Evolutionary conservation across 2,888 invertebrate species (phyloP).

Genomic region (Pseudeuparius sepicola): DNA sequence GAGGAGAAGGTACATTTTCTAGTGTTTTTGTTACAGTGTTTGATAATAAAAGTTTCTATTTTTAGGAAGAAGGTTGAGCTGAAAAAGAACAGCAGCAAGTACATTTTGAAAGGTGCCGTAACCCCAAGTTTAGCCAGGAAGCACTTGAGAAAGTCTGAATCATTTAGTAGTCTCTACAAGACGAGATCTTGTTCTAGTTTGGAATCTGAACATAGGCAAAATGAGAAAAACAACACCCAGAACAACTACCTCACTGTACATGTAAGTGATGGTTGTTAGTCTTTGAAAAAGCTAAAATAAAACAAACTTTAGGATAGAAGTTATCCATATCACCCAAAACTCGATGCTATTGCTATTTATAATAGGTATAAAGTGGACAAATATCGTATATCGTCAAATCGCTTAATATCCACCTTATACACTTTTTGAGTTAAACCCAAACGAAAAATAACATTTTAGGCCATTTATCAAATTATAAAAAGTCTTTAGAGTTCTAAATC

Average conservation of each 20-base stretch:
- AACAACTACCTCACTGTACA: conserved; percentile 70
- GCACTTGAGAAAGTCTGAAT: conserved; percentile 54
- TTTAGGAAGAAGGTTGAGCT: conserved; percentile 31
- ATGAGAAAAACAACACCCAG: conserved; percentile 45
- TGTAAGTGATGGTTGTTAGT: too few species aligned
- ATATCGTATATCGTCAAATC: too few species aligned
- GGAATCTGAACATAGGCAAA: conserved; percentile 43
- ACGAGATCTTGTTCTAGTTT: conserved; percentile 66
- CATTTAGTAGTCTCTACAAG: conserved; percentile 51
- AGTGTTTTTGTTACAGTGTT: conserved; percentile 1
- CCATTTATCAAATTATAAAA: too few species aligned
- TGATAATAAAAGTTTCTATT: conserved; percentile 10
- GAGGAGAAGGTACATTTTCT: conserved; percentile 60
- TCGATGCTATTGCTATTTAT: too few species aligned
- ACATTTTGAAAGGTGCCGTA: conserved; percentile 72
- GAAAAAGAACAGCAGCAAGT: conserved; percentile 49
- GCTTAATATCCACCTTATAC: too few species aligned
- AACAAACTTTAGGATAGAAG: too few species aligned
- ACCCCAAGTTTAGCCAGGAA: conserved; percentile 68
- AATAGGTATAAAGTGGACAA: too few species aligned
- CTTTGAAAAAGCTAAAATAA: too few species aligned
- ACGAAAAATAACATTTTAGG: too few species aligned
- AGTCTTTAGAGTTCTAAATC: too few species aligned
- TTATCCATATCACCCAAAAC: too few species aligned
- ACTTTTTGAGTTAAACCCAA: too few species aligned